Percentiles rank a stretch among this genome's conserved stretches.
Conservation (phyloP, 30 jellyfish, hydroid and myxozoan species). For the Cassiopea xamachana region DNA sequence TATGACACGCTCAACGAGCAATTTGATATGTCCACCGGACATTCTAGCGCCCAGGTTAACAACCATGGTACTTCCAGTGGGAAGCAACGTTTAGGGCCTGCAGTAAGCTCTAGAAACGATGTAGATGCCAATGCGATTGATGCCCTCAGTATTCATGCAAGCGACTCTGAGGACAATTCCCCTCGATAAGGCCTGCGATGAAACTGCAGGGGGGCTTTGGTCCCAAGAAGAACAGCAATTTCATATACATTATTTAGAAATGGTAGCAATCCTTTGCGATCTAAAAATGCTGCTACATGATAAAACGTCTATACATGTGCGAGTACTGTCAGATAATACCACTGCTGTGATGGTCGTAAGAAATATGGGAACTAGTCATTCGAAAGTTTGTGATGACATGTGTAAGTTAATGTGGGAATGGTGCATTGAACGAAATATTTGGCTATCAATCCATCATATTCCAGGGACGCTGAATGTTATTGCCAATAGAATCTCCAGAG, state of each 20-base stretch:
- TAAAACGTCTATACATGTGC: not conserved
- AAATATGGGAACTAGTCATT: constrained; percentile 58
- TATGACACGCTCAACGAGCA: not conserved
- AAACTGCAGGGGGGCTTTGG: constrained; percentile 12
- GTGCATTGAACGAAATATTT: constrained; percentile 15
- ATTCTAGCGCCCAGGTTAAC: not conserved
- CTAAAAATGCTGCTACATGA: not conserved
- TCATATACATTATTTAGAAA: constrained; percentile 41
- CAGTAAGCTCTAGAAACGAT: not conserved
- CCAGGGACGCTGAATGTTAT: constrained; percentile 40
- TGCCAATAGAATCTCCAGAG: constrained; percentile 46
- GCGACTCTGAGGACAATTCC: not conserved
- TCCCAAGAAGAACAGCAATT: not conserved
- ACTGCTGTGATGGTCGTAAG: constrained; percentile 37
- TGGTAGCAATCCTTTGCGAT: constrained; percentile 17
- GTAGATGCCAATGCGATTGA: not conserved
- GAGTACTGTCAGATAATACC: constrained; percentile 34
- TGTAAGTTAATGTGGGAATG: constrained; percentile 41
- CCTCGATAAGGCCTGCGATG: not conserved
- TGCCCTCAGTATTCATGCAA: constrained; percentile 8
- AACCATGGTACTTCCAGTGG: not conserved
- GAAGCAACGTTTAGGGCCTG: not conserved
- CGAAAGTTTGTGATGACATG: constrained; percentile 7
- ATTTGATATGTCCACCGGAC: not conserved
- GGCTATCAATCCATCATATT: constrained; percentile 47